These are phyloP conservation scores for Allophyes oxyacanthae DNA, from an alignment of 2,888 invertebrate genomes.

Conservation along the genomic window DNA sequence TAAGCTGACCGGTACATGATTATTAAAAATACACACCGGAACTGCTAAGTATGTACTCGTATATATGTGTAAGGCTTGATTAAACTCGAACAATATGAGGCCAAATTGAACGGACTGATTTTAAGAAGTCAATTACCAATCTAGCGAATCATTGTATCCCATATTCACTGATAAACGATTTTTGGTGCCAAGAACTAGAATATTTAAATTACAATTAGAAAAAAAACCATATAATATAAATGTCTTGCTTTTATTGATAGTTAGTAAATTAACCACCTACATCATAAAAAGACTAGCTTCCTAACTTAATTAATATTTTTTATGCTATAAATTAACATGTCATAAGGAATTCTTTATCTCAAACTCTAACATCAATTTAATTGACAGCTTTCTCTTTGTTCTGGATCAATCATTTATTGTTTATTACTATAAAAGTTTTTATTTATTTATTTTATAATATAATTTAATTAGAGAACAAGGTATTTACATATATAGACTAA, in stretches of 20 bases:
- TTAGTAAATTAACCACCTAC: too few relatives aligned
- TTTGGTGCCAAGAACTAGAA: too few relatives aligned
- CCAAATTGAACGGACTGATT: constrained; percentile 29
- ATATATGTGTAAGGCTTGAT: background rate
- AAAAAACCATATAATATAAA: background rate
- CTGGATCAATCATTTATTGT: too few relatives aligned
- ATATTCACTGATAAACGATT: too few relatives aligned
- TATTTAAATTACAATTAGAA: too few relatives aligned
- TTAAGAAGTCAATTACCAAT: background rate
- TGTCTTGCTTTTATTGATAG: background rate
- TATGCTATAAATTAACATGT: background rate
- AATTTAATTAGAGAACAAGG: too few relatives aligned
- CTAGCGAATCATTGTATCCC: background rate
- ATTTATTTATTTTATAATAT: too few relatives aligned
- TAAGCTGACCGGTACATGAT: constrained; percentile 21
- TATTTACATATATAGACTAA: too few relatives aligned
- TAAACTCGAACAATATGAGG: constrained; percentile 11
- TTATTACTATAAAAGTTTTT: too few relatives aligned
- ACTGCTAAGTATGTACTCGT: too few relatives aligned
- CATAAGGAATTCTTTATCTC: background rate
- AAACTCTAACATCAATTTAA: background rate
- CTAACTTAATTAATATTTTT: background rate
- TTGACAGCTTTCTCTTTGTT: background rate
- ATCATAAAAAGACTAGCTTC: background rate
- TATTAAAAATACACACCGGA: background rate